Percentiles rank a stretch among this genome's conserved stretches.
These are phyloP conservation scores for Todiramphus saurophagus DNA, from an alignment of 2,113 vertebrate species.

Conservation along the genomic window DNA sequence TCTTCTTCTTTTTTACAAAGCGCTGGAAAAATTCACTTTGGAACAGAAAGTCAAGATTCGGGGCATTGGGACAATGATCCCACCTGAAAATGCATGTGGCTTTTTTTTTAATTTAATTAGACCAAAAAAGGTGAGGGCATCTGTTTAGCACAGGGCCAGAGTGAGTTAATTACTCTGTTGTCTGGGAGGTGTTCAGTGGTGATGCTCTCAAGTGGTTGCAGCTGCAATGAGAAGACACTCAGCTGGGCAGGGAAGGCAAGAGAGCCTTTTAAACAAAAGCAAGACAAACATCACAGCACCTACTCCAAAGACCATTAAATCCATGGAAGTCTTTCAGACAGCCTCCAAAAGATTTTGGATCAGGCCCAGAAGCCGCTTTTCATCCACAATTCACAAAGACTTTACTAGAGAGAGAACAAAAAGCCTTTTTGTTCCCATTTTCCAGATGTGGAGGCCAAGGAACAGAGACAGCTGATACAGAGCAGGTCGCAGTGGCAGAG, in stretches of 20 bases:
- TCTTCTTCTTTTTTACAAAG: neutral
- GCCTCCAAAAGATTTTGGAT: neutral
- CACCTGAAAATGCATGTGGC: accelerated
- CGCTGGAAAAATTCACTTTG: neutral
- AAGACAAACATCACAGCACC: neutral
- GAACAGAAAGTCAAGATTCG: neutral
- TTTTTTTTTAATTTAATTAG: neutral
- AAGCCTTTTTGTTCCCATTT: neutral
- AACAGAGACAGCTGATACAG: neutral
- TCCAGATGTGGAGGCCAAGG: neutral
- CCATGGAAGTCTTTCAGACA: neutral
- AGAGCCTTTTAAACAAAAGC: neutral
- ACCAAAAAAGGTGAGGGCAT: neutral
- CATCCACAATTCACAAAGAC: neutral
- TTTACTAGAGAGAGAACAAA: neutral
- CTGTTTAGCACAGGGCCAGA: neutral
- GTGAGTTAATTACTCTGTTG: neutral
- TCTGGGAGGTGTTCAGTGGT: neutral
- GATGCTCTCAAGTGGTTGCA: neutral
- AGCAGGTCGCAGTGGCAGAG: neutral
- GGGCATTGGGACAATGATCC: accelerated
- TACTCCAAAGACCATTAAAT: neutral
- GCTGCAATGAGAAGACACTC: neutral
- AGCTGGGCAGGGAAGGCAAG: neutral
- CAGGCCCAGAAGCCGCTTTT: neutral